These are phyloP conservation scores for Dorcus hopei DNA, from an alignment of 2,888 invertebrate genomes.

Conservation along the genomic window DNA sequence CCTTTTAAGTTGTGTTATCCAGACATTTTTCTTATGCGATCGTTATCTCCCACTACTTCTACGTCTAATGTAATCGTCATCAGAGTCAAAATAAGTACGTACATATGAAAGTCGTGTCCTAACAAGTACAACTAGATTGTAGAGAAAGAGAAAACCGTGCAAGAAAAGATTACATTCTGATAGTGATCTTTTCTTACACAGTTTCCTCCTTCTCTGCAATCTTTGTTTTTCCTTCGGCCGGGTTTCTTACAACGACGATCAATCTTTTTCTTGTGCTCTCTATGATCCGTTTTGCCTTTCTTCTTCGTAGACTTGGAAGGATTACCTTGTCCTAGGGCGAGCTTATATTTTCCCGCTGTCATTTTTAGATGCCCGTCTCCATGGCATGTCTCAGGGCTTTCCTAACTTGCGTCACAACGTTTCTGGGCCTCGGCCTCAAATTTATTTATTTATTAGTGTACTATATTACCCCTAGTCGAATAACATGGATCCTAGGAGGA, in stretches of 20 bases:
- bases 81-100: not conserved
- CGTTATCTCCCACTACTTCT: not conserved
- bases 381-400: constrained; percentile 24
- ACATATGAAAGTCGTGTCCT: too few relatives aligned
- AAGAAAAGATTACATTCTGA: too few relatives aligned
- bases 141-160: too few relatives aligned
- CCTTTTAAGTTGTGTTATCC: not conserved
- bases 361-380: constrained; percentile 19
- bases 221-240: not conserved
- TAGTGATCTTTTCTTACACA: not conserved
- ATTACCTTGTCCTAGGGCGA: not conserved
- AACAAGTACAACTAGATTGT: too few relatives aligned
- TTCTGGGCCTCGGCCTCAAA: constrained; percentile 17
- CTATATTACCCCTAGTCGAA: too few relatives aligned
- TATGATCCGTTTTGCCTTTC: not conserved
- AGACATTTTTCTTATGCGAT: not conserved
- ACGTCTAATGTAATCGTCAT: not conserved
- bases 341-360: constrained; percentile 20
- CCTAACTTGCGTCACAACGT: constrained; percentile 21
- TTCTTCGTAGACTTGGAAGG: not conserved
- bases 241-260: not conserved
- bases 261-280: too few relatives aligned
- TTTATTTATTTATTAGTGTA: too few relatives aligned
- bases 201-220: not conserved
- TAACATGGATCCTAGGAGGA: too few relatives aligned